These are phyloP conservation scores for Cryptus viduatorius DNA, from an alignment of 2,888 invertebrate species.

Conservation along the genomic window DNA sequence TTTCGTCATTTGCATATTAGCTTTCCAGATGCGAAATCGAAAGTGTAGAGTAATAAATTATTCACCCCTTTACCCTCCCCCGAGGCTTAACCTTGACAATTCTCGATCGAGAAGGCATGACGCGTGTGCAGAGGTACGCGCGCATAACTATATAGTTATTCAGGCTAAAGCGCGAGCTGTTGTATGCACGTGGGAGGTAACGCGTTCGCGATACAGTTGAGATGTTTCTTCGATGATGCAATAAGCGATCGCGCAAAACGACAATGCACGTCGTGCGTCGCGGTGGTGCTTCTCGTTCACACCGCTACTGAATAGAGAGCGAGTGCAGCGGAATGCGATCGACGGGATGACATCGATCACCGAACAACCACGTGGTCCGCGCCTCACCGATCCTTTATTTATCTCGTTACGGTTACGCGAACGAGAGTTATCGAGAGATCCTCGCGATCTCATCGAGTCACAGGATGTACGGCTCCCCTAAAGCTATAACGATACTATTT, in stretches of 20 bases:
- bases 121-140: constrained; percentile 14
- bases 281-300: background rate
- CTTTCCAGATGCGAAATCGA: constrained; percentile 45
- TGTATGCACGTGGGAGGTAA: constrained; percentile 72
- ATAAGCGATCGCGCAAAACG: constrained; percentile 48
- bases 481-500: no score
- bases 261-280: background rate
- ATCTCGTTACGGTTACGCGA: constrained; percentile 15
- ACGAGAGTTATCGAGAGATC: background rate
- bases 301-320: background rate
- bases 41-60: constrained; percentile 52
- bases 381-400: constrained; percentile 41
- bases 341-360: constrained; percentile 61
- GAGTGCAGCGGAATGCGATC: constrained; percentile 46
- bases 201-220: constrained; percentile 73
- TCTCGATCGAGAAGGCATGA: constrained; percentile 36
- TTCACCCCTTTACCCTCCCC: constrained; percentile 25
- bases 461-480: background rate
- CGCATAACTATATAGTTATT: constrained; percentile 10
- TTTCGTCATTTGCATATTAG: constrained; percentile 26
- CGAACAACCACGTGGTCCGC: constrained; percentile 39
- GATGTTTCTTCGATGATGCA: constrained; percentile 74
- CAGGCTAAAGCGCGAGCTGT: constrained; percentile 3
- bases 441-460: background rate
- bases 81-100: constrained; percentile 55